phyloP scores from a whole-genome alignment of 1,140 invertebrate species.

The Andrena cerasifolii region DNA sequence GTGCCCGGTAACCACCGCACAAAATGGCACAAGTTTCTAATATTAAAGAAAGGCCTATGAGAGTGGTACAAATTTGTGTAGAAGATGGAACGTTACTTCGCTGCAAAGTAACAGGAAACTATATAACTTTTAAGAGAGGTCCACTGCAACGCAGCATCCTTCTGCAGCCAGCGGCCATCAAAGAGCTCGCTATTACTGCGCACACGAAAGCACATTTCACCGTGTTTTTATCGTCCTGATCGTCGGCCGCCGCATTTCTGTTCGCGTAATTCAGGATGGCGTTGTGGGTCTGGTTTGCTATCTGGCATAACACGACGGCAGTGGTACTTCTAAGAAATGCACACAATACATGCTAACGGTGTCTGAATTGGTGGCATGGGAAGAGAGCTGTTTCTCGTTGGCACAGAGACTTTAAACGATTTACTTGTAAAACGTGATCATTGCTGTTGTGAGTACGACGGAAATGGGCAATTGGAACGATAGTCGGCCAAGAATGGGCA shows the following conservation, averaged over 20 bases:
- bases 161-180: conserved; percentile 60
- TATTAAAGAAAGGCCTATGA: background rate
- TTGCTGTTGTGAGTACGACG: conserved; percentile 23
- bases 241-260: conserved; percentile 81
- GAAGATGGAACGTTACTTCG: background rate
- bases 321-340: conserved; percentile 14
- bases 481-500: conserved; percentile 28
- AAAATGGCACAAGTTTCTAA: conserved; percentile 83
- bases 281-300: conserved; percentile 30
- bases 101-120: conserved; percentile 27
- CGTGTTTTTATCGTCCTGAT: conserved; percentile 54
- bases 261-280: conserved; percentile 72
- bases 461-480: conserved; percentile 25
- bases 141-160: conserved; percentile 68
- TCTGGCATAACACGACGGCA: conserved; percentile 23
- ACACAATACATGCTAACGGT: background rate
- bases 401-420: background rate
- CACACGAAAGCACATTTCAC: conserved; percentile 52
- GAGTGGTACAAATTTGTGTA: background rate
- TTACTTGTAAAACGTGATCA: conserved; percentile 50
- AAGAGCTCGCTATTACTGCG: conserved; percentile 56
- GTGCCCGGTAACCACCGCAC: conserved; percentile 85
- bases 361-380: background rate
- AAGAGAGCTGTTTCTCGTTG: background rate
- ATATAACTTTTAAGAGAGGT: conserved; percentile 52